Base-by-base conservation (phyloP, 2,888 invertebrate species). In the Anorthoa munda region DNA sequence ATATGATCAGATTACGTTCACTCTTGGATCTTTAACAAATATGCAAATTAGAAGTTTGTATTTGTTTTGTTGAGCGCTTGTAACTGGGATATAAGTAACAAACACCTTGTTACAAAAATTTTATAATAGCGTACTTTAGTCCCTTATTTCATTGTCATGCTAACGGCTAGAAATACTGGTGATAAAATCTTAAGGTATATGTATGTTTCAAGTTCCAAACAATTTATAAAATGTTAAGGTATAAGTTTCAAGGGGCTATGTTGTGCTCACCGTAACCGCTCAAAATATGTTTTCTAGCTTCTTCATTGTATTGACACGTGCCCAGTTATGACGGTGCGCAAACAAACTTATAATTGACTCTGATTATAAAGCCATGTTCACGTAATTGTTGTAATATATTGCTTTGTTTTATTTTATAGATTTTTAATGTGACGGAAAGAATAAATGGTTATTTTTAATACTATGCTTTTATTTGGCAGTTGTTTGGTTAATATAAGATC, bases 301-400 rank as follows among this genome's bases (percentile, higher is more conserved):
- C 0, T 66, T 11, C 15, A n/a, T 21, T 31, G 21, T 23, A 46
- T 13, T 67, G 9, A 45, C 15, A 13, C 23, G 26, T 18, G 15
- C 11, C 21, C 13, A n/a, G 21, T 66, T 13, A 46, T n/a, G 15
- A 12, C 15, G 15, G 50, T 39, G 50, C 64, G 48, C 21, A 23
- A 58, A 58, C 26, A 23, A 26, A 65, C 60, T 66, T 21, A 26
- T 53, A 45, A 79, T 67, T 65, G 23, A 5, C n/a, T 67, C 18
- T 53, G 46, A 68, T 65, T 26, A 39, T 13, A 56, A 79, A 61
- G 39, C 21, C 11, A 17, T 23, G 23, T 63, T 51, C 48, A 63
- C 45, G 21, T 59, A 69, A 66, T 64, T 65, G 48, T 81, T 80
- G 79, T 81, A 78, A 82, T 66, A 72, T 81, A 79, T 55, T 76